Percentiles rank a stretch among this genome's conserved stretches.
phyloP scores from a whole-genome alignment of 2,797 vertebrate species.

The Dallia pectoralis region DNA sequence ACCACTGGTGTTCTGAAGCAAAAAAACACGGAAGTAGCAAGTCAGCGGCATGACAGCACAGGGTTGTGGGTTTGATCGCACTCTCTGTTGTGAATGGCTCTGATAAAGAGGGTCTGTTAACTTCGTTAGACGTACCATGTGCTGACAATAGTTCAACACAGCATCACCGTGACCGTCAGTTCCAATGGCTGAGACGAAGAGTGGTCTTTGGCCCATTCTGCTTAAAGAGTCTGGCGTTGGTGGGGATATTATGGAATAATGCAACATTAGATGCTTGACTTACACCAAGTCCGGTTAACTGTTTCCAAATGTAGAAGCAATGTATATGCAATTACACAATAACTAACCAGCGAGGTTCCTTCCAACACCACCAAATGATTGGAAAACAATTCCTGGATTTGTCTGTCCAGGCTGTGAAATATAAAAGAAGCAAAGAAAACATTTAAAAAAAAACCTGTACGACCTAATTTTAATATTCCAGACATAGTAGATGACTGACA shows the following conservation, averaged over 20 bases:
- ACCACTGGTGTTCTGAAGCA: conserved; percentile 76
- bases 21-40: conserved; percentile 2
- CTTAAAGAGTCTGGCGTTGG: conserved; percentile 82
- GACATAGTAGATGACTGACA: not conserved
- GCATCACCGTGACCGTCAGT: conserved; percentile 79
- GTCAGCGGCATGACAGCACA: not conserved
- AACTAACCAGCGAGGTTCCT: conserved; percentile 85
- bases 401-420: conserved; percentile 82
- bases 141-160: conserved; percentile 78
- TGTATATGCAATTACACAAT: conserved; percentile 22
- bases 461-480: not conserved
- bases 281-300: not conserved
- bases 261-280: not conserved
- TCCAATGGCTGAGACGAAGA: conserved; percentile 85
- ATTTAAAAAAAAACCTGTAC: not conserved
- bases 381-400: conserved; percentile 81
- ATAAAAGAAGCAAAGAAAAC: conserved; percentile 21
- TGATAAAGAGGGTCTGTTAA: no score
- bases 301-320: not conserved
- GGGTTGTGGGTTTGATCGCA: not conserved
- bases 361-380: conserved; percentile 87
- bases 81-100: no score
- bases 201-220: conserved; percentile 73
- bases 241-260: conserved; percentile 16
- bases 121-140: conserved; percentile 76